Conservation (phyloP, 1,140 invertebrate genomes). For the Leptoteleia sp. region DNA sequence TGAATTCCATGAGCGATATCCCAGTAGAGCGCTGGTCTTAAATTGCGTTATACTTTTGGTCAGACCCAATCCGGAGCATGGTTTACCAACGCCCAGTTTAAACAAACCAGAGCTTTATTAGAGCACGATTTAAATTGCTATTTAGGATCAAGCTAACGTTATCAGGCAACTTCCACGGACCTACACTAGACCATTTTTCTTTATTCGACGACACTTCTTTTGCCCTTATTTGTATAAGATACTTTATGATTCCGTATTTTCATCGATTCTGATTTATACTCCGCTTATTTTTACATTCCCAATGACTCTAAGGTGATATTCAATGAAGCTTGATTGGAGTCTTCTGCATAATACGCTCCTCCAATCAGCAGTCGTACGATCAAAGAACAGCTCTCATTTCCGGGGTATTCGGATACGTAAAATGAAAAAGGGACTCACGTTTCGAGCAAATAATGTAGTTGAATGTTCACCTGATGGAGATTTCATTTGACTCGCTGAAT, state of each 20-base stretch:
- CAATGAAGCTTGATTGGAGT: conserved; percentile 44
- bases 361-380: conserved; percentile 34
- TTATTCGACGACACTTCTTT: not conserved
- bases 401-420: conserved; percentile 46
- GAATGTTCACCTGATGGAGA: conserved; percentile 40
- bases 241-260: conserved; percentile 2
- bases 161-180: no score
- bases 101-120: no score
- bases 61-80: no score
- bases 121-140: no score
- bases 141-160: no score
- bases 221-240: conserved; percentile 49
- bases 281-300: conserved; percentile 27
- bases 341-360: conserved; percentile 35
- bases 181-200: no score
- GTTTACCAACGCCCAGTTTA: no score
- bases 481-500: conserved; percentile 31
- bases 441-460: conserved; percentile 31
- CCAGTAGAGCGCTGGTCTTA: no score
- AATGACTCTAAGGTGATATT: conserved; percentile 20
- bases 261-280: conserved; percentile 25
- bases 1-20: no score
- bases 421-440: conserved; percentile 35
- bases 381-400: conserved; percentile 51
- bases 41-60: no score